Conservation (phyloP, 92 coral and sea anemone genomes). For the Hydrozoanthus gracilis region DNA sequence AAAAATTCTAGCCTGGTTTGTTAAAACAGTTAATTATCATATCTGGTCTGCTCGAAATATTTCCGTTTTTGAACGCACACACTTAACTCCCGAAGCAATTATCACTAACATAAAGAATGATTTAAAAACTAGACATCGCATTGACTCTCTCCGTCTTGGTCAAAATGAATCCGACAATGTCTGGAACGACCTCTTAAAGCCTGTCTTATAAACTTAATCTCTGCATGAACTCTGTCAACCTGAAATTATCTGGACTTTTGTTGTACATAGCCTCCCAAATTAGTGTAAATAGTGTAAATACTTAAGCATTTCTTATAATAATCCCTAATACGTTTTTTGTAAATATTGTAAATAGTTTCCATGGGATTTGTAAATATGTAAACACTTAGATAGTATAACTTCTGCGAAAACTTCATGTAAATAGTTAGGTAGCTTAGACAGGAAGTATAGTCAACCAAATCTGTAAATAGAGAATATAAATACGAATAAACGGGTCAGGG, state of each 20-base stretch:
- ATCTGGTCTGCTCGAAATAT: too few relatives aligned
- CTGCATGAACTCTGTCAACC: neutral
- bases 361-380: neutral
- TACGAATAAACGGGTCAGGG: too few relatives aligned
- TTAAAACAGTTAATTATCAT: too few relatives aligned
- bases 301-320: too few relatives aligned
- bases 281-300: neutral
- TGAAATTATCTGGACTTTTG: too few relatives aligned
- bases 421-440: too few relatives aligned
- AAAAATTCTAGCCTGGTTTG: neutral
- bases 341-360: neutral
- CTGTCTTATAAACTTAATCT: neutral
- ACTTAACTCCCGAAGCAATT: neutral
- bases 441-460: too few relatives aligned
- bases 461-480: too few relatives aligned
- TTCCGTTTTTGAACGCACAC: neutral
- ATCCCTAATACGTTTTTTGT: neutral
- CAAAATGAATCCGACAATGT: neutral
- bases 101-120: neutral
- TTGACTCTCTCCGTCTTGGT: neutral
- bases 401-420: neutral
- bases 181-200: neutral
- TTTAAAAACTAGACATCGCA: neutral
- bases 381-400: neutral
- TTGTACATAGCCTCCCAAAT: neutral